These are phyloP conservation scores for Rhabdornis inornatus DNA, from an alignment of 2,113 vertebrate species.

Conservation along the genomic window DNA sequence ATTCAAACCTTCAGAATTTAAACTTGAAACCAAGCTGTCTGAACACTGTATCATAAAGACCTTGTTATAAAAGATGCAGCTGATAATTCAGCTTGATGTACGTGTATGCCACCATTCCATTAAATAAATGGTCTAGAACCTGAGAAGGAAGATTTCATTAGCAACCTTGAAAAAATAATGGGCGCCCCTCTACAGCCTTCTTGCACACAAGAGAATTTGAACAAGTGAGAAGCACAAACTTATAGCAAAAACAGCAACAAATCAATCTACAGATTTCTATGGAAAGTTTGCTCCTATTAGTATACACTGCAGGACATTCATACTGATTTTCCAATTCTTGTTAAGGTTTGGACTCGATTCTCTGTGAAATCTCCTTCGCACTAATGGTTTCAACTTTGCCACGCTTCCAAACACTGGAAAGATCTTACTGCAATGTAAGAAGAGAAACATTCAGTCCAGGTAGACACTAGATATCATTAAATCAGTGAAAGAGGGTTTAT, in stretches of 20 bases:
- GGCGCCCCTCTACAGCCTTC: neutral
- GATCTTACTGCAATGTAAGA: neutral
- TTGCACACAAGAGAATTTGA: neutral
- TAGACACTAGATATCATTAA: neutral
- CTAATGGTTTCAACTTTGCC: neutral
- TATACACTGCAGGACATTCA: neutral
- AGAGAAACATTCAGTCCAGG: neutral
- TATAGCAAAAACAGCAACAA: neutral
- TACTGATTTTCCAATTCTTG: neutral
- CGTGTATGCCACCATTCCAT: neutral
- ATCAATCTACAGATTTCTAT: neutral
- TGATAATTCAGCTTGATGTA: neutral
- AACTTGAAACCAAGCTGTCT: neutral
- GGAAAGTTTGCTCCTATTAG: neutral
- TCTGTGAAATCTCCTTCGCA: neutral
- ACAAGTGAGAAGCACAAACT: neutral
- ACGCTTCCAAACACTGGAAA: neutral
- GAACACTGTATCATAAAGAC: neutral
- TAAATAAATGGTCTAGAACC: conserved; percentile 12
- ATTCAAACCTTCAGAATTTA: conserved; percentile 2
- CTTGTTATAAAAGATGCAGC: neutral
- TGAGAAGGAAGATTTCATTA: neutral
- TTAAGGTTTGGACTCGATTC: neutral
- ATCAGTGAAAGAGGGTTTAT: neutral
- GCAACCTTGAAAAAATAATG: neutral